Conservation (phyloP, 2,113 vertebrate genomes). For the Nannobrachium achirus region DNA sequence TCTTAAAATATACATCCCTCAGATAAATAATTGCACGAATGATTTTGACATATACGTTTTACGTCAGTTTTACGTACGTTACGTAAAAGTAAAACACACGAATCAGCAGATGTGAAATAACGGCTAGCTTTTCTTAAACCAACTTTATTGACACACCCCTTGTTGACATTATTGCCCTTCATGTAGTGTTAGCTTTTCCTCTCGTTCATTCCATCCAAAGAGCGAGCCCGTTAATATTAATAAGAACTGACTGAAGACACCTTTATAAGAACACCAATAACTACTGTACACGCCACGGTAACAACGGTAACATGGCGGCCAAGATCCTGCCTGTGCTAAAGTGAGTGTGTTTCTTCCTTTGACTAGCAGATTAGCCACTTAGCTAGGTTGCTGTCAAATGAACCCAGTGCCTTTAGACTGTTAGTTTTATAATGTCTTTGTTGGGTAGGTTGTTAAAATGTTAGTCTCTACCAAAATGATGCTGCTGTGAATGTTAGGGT, state of each 20-base stretch:
- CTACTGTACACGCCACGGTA: background rate
- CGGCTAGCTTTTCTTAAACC: slow-evolving; percentile 19
- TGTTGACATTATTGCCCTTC: slow-evolving; percentile 62
- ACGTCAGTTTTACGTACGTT: background rate
- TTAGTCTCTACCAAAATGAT: too few species aligned
- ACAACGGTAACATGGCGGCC: too few species aligned
- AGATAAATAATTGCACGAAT: background rate
- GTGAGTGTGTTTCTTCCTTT: slow-evolving; percentile 70
- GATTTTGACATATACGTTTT: background rate
- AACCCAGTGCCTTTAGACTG: background rate
- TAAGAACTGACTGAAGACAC: background rate
- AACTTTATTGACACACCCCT: slow-evolving; percentile 70
- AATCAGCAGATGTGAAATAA: slow-evolving; percentile 43
- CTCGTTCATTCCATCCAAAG: background rate
- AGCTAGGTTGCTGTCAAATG: background rate
- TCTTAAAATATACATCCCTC: background rate
- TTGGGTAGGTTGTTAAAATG: background rate
- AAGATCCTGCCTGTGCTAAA: slow-evolving; percentile 76
- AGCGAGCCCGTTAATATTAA: slow-evolving; percentile 1
- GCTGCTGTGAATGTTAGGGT: too few species aligned
- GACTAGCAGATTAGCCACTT: background rate
- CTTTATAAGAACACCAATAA: background rate
- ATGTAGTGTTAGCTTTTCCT: slow-evolving; percentile 18
- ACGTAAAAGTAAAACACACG: slow-evolving; percentile 4
- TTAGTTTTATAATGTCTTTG: background rate